Evolutionary conservation across 2,113 vertebrate genomes (phyloP).

Genomic region (Tursiops truncatus): DNA sequence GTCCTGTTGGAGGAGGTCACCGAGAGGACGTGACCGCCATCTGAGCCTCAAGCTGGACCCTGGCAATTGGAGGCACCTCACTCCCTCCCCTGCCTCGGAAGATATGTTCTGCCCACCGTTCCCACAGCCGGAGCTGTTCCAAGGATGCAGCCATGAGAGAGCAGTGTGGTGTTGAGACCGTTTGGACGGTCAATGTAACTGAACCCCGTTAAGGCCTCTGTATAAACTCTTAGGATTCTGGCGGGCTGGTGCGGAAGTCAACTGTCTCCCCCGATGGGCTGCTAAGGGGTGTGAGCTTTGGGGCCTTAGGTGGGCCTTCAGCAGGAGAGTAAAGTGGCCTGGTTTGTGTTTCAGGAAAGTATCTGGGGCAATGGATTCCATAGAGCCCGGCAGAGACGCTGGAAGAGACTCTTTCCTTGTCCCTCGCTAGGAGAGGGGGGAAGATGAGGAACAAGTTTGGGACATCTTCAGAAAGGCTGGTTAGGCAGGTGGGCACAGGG

Average conservation of each 20-base stretch:
- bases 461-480: not conserved
- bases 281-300: not conserved
- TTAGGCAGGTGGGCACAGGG: not conserved
- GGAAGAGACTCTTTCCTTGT: not conserved
- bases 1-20: not conserved
- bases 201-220: not conserved
- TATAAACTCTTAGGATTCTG: not conserved
- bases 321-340: not conserved
- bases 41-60: not conserved
- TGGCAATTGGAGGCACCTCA: not conserved
- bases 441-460: not conserved
- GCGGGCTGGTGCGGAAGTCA: rapidly evolving
- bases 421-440: not conserved
- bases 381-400: not conserved
- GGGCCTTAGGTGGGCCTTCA: not conserved
- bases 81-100: not conserved
- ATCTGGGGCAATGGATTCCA: not conserved
- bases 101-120: not conserved
- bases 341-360: not conserved
- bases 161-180: not conserved
- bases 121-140: not conserved
- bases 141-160: not conserved
- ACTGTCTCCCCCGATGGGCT: too few species aligned
- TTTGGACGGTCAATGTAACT: not conserved
- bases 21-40: rapidly evolving